Evolutionary conservation across 1,140 invertebrate species (phyloP).

Genomic region (Drosophila prosaltans): DNA sequence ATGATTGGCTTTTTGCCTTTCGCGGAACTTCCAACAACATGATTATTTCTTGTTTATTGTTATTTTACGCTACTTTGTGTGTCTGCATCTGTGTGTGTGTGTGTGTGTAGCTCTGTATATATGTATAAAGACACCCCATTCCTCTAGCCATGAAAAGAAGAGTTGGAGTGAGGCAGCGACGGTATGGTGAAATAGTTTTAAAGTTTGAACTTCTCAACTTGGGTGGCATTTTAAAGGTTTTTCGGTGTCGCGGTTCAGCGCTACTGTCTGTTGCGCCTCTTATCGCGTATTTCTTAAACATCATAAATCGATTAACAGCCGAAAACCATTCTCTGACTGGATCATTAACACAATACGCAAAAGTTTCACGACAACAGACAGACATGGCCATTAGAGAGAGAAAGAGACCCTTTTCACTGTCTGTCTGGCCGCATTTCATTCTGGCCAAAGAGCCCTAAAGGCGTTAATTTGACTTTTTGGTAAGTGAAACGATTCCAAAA

Average conservation of each 20-base stretch:
- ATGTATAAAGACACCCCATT: too few relatives aligned
- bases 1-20: slow-evolving; percentile 68
- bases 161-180: too few relatives aligned
- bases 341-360: slow-evolving; percentile 68
- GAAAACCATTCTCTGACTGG: slow-evolving; percentile 20
- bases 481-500: slow-evolving; percentile 20
- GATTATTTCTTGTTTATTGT: slow-evolving; percentile 80
- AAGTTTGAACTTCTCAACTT: slow-evolving; percentile 43
- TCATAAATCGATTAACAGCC: slow-evolving; percentile 77
- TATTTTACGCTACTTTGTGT: slow-evolving; percentile 72
- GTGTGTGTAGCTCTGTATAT: too few relatives aligned
- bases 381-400: slow-evolving; percentile 67
- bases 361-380: slow-evolving; percentile 58
- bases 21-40: slow-evolving; percentile 60
- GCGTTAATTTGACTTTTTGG: slow-evolving; percentile 73
- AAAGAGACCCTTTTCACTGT: slow-evolving; percentile 65
- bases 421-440: neutral
- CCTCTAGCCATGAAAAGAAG: too few relatives aligned
- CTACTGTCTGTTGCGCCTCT: slow-evolving; percentile 57
- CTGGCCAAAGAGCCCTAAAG: slow-evolving; percentile 36
- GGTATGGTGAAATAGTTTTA: slow-evolving; percentile 46
- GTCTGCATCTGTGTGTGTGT: slow-evolving; percentile 24
- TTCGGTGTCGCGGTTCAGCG: slow-evolving; percentile 20
- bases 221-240: slow-evolving; percentile 69
- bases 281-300: slow-evolving; percentile 64